Conservation (phyloP, 2,113 vertebrate genomes). For the Mungos mungo region DNA sequence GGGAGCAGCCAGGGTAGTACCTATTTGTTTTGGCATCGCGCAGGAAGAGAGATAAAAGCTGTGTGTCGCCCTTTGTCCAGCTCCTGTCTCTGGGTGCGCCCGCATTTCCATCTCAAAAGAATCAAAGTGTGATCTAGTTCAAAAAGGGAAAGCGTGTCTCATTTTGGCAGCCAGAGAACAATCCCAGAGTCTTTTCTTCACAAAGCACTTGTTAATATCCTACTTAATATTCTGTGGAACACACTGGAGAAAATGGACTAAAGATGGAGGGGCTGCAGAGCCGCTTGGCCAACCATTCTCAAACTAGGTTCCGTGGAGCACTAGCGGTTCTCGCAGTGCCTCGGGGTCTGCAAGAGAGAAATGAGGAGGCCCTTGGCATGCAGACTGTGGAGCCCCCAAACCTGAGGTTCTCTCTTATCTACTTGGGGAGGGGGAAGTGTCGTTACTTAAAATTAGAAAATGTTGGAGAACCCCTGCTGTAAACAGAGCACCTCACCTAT, state of each 20-base stretch:
- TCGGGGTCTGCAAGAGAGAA: too few relatives aligned
- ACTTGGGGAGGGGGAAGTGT: neutral
- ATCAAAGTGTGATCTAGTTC: neutral
- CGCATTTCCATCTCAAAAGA: constrained; percentile 42
- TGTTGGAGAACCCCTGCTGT: neutral
- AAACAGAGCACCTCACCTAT: neutral
- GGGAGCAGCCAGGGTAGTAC: neutral
- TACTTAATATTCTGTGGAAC: neutral
- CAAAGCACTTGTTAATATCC: neutral
- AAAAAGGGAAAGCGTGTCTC: neutral
- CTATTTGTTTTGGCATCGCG: neutral
- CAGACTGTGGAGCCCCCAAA: neutral
- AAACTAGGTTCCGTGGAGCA: constrained; percentile 34
- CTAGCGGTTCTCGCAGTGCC: neutral
- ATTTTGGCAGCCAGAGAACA: neutral
- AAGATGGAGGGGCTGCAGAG: neutral
- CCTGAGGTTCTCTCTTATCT: neutral
- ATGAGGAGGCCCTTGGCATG: neutral
- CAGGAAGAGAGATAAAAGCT: neutral
- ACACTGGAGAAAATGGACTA: neutral
- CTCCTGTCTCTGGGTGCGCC: neutral
- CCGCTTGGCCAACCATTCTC: neutral
- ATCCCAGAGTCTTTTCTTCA: neutral
- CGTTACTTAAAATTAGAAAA: constrained; percentile 21
- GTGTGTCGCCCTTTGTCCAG: neutral